These are phyloP conservation scores for Gymnocypris eckloni DNA, from an alignment of 2,797 vertebrate genomes.

Conservation along the genomic window DNA sequence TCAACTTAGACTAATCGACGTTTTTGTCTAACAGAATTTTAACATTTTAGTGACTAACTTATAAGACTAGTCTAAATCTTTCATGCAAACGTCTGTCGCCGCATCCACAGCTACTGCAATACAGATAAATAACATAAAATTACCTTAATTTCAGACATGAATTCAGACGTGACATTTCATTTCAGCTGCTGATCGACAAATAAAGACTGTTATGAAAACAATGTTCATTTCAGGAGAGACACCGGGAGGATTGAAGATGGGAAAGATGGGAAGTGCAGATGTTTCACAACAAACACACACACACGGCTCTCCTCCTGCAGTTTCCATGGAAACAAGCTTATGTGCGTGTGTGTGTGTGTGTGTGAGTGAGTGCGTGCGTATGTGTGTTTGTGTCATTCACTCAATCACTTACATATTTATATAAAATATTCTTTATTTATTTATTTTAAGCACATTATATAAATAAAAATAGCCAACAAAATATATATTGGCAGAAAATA, in stretches of 20 bases:
- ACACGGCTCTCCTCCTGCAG: slow-evolving; percentile 27
- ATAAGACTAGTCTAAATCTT: too few species aligned
- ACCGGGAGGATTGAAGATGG: slow-evolving; percentile 31
- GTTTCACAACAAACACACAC: slow-evolving; percentile 37
- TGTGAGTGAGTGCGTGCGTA: too few species aligned
- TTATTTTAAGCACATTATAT: too few species aligned
- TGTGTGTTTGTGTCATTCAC: too few species aligned
- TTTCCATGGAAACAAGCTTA: slow-evolving; percentile 62
- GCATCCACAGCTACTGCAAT: background rate
- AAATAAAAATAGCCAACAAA: too few species aligned
- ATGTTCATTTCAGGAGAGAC: background rate
- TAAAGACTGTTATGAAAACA: background rate
- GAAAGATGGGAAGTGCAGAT: slow-evolving; percentile 61
- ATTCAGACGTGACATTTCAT: background rate
- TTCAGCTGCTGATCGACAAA: background rate
- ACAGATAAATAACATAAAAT: background rate
- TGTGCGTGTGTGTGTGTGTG: background rate
- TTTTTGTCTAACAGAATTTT: background rate
- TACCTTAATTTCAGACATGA: background rate
- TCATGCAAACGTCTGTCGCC: too few species aligned
- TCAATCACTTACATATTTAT: too few species aligned
- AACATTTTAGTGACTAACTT: background rate
- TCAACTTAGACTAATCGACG: background rate
- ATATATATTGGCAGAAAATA: too few species aligned
- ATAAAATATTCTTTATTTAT: too few species aligned